phyloP scores from a whole-genome alignment of 1,140 invertebrate genomes.

The Pseudomyrmex pallidus region DNA sequence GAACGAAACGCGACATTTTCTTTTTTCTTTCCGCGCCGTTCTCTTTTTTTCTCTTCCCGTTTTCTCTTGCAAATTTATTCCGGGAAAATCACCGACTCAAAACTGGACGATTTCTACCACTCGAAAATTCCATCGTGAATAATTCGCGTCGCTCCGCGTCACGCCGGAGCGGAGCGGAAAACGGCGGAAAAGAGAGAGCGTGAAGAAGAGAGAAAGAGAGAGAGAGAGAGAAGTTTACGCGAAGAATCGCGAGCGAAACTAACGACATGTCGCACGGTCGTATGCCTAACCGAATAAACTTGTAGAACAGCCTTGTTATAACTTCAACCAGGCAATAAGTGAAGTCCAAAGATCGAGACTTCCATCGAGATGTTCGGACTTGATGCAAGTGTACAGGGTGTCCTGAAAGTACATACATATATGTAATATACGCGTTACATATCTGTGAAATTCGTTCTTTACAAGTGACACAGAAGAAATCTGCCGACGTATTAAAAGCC shows the following conservation, averaged over 20 bases:
- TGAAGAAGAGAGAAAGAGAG: conserved; percentile 7
- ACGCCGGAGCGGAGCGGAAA: conserved; percentile 22
- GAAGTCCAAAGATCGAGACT: conserved; percentile 11
- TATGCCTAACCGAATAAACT: conserved; percentile 30
- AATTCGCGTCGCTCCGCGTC: conserved; percentile 42
- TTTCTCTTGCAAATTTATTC: conserved; percentile 42
- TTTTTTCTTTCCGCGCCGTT: not conserved
- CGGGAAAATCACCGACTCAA: conserved; percentile 9
- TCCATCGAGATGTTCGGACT: conserved; percentile 26
- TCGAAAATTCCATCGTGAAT: conserved; percentile 53
- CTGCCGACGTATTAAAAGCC: not conserved
- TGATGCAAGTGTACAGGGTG: conserved; percentile 28
- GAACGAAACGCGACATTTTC: not conserved
- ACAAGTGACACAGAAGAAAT: not conserved
- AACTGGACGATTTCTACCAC: conserved; percentile 41
- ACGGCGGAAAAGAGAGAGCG: conserved; percentile 20
- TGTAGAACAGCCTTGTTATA: conserved; percentile 47
- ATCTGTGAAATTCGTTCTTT: not conserved
- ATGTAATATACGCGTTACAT: too few relatives aligned
- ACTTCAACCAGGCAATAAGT: conserved; percentile 45
- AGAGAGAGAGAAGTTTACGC: conserved; percentile 9
- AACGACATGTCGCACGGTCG: conserved; percentile 31
- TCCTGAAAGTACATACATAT: conserved; percentile 4
- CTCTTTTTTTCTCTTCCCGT: not conserved
- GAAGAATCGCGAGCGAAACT: conserved; percentile 46